Base-by-base conservation (phyloP, 2,797 vertebrate species). In the Chelon auratus region DNA sequence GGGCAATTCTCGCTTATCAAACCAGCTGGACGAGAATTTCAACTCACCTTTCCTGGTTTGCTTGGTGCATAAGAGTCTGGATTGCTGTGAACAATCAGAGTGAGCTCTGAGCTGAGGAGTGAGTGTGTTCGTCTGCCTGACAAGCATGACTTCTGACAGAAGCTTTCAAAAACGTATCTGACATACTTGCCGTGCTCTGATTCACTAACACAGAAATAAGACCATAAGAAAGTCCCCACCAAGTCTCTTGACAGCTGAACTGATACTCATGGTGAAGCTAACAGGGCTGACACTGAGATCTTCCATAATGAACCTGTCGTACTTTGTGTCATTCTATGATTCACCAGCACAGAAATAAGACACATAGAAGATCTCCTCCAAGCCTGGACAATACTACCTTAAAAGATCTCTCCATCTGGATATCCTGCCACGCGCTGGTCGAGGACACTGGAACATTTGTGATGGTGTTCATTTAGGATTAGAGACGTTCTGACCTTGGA, bases 281-380 rank as follows among this genome's bases (percentile, higher is more conserved):
- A 33, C 30, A 6, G 30, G 30, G 30, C 7, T 33, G 30, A 33
- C 30, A 33, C 30, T 33, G 30, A 33, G 30, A 33, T 3, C 30
- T 8, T 33, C 30, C 6, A 3, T 33, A 6, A 33, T 33, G 7
- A 33, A 33, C 5, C 9, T 74, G 68, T 72, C 69, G 74, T 37
- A 24, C 63, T 45, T 77, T 7, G 6, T 33, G 72, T 24, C 82
- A 81, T 56, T 33, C 72, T 61, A 37, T 83, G 87, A 89, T 73
- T 87, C 88, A 90, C 52, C n/a, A 62, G 40, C 65, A 77, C 77
- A 77, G 72, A 87, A 91, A 87, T 83, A 89, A 90, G 71, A 80
- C 62, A 36, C 52, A 42, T 18, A 66, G 24, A 77, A 74, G 81
- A 72, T 86, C 68, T 17, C 43, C 15, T 8, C 1, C 43, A n/a